Base-by-base conservation (phyloP, 2,113 vertebrate genomes). In the human (Homo sapiens) region DNA sequence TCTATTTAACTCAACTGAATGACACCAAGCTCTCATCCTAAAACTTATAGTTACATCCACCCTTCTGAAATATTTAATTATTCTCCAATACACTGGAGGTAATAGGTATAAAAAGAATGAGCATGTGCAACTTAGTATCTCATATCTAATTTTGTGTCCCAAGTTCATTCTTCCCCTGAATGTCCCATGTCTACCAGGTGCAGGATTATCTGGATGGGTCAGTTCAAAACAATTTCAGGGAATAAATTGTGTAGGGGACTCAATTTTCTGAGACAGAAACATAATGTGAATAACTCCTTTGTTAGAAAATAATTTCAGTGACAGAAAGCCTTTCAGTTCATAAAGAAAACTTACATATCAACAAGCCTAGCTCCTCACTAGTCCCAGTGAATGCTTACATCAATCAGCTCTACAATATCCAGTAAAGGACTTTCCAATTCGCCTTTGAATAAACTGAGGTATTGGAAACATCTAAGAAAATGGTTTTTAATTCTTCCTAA, bases 1-100 rank as follows among this genome's bases (percentile, higher is more conserved):
- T 75, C 40, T 86, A 83, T 82, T 76, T 93, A 91, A 94, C 5
- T 87, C 48, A 84, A 87, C 12, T 64, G 35, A 94, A 91, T 4
- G 27, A 45, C 12, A 85, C 5, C 14, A 40, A 75, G 3, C 10
- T 68, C 10, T 43, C 14, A 43, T 23, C 43, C 14, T 55, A 57
- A 95, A 97, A 87, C 3, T 30, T 80, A 64, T 50, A 76, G 25
- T n/a, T 38, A 17, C 25, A 35, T 57, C 17, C 23, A 84, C 50
- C 1, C 5, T 85, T 75, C 38, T 23, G 38, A 94, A 90, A 84
- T 52, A 72, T 3, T 76, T 17, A 84, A 25, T 90, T 90, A 35
- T 50, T 32, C 14, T 48, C 12, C 17, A 90, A 73, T 83, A 72
- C 1, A 20, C 0, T 30, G 30, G 68, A 48, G 9, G 13, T 55